Percentiles rank a stretch among this genome's conserved stretches.
Conservation (phyloP, 2,113 vertebrate genomes). For the Lanius ludovicianus region DNA sequence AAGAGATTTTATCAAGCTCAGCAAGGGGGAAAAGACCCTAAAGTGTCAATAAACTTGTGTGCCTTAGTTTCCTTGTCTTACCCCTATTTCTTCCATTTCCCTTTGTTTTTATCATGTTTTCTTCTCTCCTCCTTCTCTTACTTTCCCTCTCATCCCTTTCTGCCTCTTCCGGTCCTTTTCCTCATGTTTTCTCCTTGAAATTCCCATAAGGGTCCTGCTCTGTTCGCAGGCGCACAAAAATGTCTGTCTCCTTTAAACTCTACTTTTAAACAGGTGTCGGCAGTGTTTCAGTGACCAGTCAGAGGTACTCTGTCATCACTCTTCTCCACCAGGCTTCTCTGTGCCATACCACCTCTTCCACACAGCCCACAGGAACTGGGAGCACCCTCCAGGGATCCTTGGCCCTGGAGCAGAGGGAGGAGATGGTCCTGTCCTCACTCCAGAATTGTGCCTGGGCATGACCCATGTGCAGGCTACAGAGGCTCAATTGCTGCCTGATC, state of each 20-base stretch:
- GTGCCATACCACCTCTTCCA: neutral
- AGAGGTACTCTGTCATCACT: neutral
- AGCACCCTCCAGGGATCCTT: neutral
- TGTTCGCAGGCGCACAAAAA: neutral
- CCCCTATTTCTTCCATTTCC: neutral
- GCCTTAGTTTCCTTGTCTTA: neutral
- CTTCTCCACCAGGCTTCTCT: neutral
- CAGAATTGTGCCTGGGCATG: rapidly evolving
- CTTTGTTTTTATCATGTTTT: neutral
- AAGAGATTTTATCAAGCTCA: neutral
- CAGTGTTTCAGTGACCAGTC: neutral
- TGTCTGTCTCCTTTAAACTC: neutral
- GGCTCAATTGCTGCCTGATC: neutral
- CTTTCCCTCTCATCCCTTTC: neutral
- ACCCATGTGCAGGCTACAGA: neutral
- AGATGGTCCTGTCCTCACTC: neutral
- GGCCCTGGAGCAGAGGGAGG: neutral
- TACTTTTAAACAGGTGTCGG: neutral
- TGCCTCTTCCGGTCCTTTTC: neutral
- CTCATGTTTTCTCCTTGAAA: neutral
- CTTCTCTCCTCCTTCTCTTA: neutral
- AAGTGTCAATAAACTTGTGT: neutral
- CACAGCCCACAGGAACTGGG: neutral
- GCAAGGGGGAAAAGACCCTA: neutral
- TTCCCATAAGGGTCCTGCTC: neutral